Base-by-base conservation (phyloP, 2,888 invertebrate species). In the Pardosa pseudoannulata region DNA sequence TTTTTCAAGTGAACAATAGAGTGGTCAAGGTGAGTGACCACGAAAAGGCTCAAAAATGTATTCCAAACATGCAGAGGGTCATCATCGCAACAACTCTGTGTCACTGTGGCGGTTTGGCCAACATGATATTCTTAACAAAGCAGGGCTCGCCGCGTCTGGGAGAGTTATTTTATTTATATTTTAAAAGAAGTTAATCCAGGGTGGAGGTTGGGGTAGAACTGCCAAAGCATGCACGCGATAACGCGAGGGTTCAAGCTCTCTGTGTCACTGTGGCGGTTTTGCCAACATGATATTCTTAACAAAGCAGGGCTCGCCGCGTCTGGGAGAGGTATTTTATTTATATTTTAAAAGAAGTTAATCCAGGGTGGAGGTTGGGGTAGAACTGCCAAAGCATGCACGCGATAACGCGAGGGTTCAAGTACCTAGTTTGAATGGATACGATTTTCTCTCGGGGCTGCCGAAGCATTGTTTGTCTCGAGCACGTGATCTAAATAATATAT, bases 181-280 rank as follows among this genome's bases (percentile, higher is more conserved):
- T 23, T 56, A 56, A n/a, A 56, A 56, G 56, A 23, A 56, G 1
- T 56, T 56, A 56, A 56, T 56, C 56, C 56, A 23, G 56, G 56
- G 56, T 56, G 56, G 56, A 56, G 56, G 23, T 56, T 56, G 5
- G 56, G 56, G 56, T 3, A 56, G 16, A 46, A 46, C 16, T 11
- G 46, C 16, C 46, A 46, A 46, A 46, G 46, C 46, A 46, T 23
- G 23, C 56, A 56, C 56, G 56, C 56, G 23, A 56, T 56, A 56
- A 56, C 56, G 19, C 5, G 3, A 56, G 56, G 56, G 56, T 56
- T 56, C 56, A 56, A 56, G 56, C 23, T 23, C 56, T 23, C 11
- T 1, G 23, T 56, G 1, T 56, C 19, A 56, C n/a, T 56, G 23
- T 19, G 46, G 56, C 56, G 19, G 56, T 56, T 56, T 56, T 5